Evolutionary conservation across 2,888 invertebrate species (phyloP), one percentile per base, ranked within the genome.

Genomic region (Melanostoma scalare): DNA sequence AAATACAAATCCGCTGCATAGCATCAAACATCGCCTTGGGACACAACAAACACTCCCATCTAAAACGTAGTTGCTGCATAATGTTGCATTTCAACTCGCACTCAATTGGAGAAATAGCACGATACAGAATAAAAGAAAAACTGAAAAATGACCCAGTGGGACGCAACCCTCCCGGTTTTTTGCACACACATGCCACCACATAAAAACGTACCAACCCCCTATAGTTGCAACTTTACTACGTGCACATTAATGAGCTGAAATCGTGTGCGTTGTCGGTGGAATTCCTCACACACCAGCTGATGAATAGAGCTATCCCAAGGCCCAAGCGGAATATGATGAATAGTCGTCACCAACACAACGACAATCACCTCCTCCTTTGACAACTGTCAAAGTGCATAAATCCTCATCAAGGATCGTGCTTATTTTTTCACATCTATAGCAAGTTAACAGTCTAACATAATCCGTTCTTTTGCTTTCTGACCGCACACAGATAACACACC

Each of bases 1-100:
- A 56, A 63, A 74, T 38, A 63, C 52, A 71, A 75, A 75, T 82
- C 73, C 61, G 9, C 30, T 67, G 72, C 50, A 71, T 68, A 81
- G 68, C 68, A 68, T 60, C 69, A 82, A 77, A 78, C 78, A 74
- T 77, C 82, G 82, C 78, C 82, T 73, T 82, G 82, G 82, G 82
- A 76, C 56, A 30, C 10, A 73, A n/a, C 35, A 50, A n/a, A 30
- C 31, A 55, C 31, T 10, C 8, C 10, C 4, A 38, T 38, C 4
- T 2, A 46, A 10, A 9, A 63, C 40, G 31, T 46, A 5, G 36
- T 38, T 35, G 46, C 20, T 55, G 78, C 50, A 46, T 52, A 63
- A 50, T 52, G 60, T 46, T 56, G 50, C 53, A 69, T 53, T 42
- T 52, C 33, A 10, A 10, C 5, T n/a, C 46, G 6, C 36, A 4